These are phyloP conservation scores for Kryphioiulus occultus DNA, from an alignment of 2,888 invertebrate species.

Conservation along the genomic window DNA sequence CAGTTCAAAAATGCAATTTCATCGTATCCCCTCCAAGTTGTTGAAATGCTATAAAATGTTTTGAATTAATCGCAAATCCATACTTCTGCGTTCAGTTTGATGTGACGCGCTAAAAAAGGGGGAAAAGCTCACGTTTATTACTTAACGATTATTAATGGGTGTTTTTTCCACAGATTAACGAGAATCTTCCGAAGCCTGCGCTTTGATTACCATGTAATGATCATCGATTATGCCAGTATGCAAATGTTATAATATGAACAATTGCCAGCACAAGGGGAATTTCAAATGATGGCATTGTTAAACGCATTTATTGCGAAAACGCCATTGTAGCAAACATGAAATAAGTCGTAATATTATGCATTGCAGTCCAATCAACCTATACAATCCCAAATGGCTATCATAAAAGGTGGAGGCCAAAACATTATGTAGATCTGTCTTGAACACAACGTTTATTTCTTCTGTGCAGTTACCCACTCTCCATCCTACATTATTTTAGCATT, in stretches of 20 bases:
- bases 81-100: not conserved
- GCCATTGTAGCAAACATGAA: not conserved
- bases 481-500: not conserved
- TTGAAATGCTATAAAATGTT: not conserved
- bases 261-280: not conserved
- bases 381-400: not conserved
- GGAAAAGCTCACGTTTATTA: not conserved
- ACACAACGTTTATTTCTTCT: not conserved
- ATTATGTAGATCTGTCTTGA: not conserved
- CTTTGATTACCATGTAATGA: not conserved
- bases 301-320: not conserved
- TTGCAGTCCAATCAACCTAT: not conserved
- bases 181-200: not conserved
- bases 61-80: not conserved
- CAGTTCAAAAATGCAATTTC: too few species aligned
- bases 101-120: not conserved
- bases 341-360: not conserved
- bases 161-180: not conserved
- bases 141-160: not conserved
- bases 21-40: too few species aligned
- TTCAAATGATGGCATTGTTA: not conserved
- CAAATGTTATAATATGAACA: conserved; percentile 3
- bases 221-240: not conserved
- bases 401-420: not conserved
- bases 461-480: not conserved